Base-by-base conservation (phyloP, 2,113 vertebrate species). In the Oryzias melastigma region DNA sequence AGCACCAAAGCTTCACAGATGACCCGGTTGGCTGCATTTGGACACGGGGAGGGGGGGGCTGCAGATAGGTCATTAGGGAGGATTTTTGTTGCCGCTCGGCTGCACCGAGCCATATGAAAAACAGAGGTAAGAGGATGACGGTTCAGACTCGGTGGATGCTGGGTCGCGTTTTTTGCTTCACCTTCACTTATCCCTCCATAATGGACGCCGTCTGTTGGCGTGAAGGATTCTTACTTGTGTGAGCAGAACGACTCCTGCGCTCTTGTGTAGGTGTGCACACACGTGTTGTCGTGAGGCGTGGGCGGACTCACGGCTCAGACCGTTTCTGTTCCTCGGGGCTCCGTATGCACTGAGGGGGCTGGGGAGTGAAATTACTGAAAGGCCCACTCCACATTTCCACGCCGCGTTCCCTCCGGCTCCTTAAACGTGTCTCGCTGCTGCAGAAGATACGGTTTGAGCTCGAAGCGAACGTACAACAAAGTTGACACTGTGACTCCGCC, bases 251-350 rank as follows among this genome's bases (percentile, higher is more conserved):
- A 15, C 16, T 27, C 27, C 17, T 17, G 50, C 22, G 35, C 35
- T 35, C 35, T 22, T 35, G 35, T 35, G 35, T 35, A 35, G 35
- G 35, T 35, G 35, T 35, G 35, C 35, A 35, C 29, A 35, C 29
- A 35, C 35, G 35, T 35, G 35, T 35, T 65, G 82, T 78, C 72
- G 75, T 50, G 53, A 27, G 59, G 62, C 68, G 84, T 85, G 75
- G 84, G 76, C 77, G 77, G 78, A 81, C 78, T 82, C 73, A 69
- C 71, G 65, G 45, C 75, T 76, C 43, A 62, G 74, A 77, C 65
- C 58, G 7, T 78, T 75, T 77, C 64, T 70, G 62, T 56, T 75
- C 80, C 78, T 55, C 51, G 10, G 0, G 78, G 78, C 66, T 63
- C 52, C 55, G 52, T 50, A 72, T 25, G 63, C 35, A 47, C 60